phyloP scores from a whole-genome alignment of 2,888 invertebrate genomes.

The Caenorhabditis sp. region DNA sequence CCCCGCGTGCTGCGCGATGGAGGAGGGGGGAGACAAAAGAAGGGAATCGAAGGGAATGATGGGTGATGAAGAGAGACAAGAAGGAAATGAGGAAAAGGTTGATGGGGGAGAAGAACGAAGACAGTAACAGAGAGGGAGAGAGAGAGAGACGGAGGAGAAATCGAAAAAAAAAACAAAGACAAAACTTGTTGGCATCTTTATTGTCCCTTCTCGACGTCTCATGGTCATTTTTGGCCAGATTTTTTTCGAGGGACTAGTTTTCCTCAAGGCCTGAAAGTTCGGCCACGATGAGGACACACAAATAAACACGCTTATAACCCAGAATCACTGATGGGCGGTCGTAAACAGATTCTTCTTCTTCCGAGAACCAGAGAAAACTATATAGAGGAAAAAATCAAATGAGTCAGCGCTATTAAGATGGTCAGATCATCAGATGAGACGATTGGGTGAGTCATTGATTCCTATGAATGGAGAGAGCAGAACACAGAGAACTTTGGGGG shows the following conservation, averaged over 20 bases:
- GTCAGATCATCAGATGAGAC: constrained; percentile 1
- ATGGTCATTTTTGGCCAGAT: constrained; percentile 5
- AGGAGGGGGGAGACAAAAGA: constrained; percentile 9
- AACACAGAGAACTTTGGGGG: not conserved
- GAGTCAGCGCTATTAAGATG: constrained; percentile 7
- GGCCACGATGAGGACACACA: not conserved
- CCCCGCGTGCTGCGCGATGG: not conserved
- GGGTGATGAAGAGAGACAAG: constrained; percentile 21
- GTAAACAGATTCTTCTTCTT: not conserved
- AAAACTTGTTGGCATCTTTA: constrained; percentile 13
- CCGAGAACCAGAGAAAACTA: no score
- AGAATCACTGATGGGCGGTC: not conserved
- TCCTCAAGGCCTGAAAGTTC: not conserved
- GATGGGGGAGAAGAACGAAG: no score
- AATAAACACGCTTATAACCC: constrained; percentile 12
- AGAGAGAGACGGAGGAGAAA: constrained; percentile 21
- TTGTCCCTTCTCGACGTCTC: not conserved
- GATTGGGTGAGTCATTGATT: constrained; percentile 11
- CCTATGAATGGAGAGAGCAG: not conserved
- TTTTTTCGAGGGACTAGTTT: not conserved
- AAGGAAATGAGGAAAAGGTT: constrained; percentile 24
- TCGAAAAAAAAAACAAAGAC: constrained; percentile 13
- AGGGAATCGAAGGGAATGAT: constrained; percentile 1
- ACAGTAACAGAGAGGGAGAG: not conserved
- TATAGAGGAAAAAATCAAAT: not conserved